Evolutionary conservation across 64 coral and sea anemone species (phyloP).

Genomic region (Cladopsammia gracilis): DNA sequence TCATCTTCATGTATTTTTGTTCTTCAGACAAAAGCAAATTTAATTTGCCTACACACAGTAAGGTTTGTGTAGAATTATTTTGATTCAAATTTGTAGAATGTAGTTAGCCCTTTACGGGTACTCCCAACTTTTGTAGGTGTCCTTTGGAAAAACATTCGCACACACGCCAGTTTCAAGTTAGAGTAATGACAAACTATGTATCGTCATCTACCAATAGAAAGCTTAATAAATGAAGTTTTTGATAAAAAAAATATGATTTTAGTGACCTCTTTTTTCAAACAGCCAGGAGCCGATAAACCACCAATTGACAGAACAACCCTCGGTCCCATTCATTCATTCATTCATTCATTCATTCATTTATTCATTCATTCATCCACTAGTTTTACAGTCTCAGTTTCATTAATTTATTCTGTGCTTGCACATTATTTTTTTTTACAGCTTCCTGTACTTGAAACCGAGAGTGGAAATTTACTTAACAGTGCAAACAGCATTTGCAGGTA

Average conservation of each 20-base stretch:
- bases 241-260: not conserved
- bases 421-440: conserved; percentile 63
- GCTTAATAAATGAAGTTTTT: too few species aligned
- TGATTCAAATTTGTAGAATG: not conserved
- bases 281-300: too few species aligned
- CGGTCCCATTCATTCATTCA: too few species aligned
- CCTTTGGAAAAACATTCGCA: too few species aligned
- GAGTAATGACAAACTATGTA: too few species aligned
- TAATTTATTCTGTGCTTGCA: not conserved
- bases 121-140: too few species aligned
- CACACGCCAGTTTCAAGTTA: too few species aligned
- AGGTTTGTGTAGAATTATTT: conserved; percentile 21
- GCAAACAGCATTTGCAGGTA: conserved; percentile 95
- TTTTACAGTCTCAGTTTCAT: not conserved
- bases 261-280: not conserved
- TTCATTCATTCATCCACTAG: too few species aligned
- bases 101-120: accelerated
- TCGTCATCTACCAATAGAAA: too few species aligned
- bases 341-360: too few species aligned
- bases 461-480: conserved; percentile 78
- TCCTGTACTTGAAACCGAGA: conserved; percentile 81
- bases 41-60: conserved; percentile 13
- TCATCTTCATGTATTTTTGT: not conserved
- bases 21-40: conserved; percentile 21
- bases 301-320: too few species aligned